Base-by-base conservation (phyloP, 2,888 invertebrate species). In the Elysia crispata region DNA sequence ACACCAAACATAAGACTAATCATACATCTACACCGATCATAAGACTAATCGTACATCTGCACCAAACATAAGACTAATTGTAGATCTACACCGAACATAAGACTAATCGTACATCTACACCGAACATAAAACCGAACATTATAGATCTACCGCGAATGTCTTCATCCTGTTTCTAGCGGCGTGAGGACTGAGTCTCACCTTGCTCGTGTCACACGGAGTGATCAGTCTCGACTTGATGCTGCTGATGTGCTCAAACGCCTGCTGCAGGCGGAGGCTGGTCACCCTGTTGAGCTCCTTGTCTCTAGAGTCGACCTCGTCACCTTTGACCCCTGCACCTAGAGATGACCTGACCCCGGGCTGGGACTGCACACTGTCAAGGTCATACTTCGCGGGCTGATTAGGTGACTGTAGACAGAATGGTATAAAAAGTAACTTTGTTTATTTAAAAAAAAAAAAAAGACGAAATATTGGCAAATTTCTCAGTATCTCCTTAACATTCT, bases 181-280 rank as follows among this genome's bases (percentile, higher is more conserved):
- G n/a, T n/a, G n/a, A n/a, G n/a, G n/a, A n/a, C n/a, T n/a, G n/a
- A n/a, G n/a, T 11, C 66, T 5, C 60, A 83, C 83, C 80, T 79
- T 81, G 6, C 62, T 79, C 15, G 81, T 81, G 33, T 83, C 81
- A 3, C 57, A 57, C 23, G 75, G 72, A 1, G 82, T 78, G 67
- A 82, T 78, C n/a, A 82, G 82, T 64, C 77, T 72, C 0, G 83
- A 79, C 60, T 83, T 83, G 70, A 83, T 73, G 76, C 81, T 83
- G 76, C 74, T 81, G 64, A 83, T 81, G 77, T 83, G 83, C 49
- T 81, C 76, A 41, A 81, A 81, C n/a, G 83, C 83, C 57, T 83
- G 83, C 41, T 83, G 83, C 1, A 83, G 79, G 6, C 83, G 75
- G 0, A 83, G 81, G 57, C 79, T 79, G 70, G 83, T 83, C 8